Percentiles rank a stretch among this genome's conserved stretches.
Conservation (phyloP, 2,888 invertebrate species). For the Chrysolina oricalcia region DNA sequence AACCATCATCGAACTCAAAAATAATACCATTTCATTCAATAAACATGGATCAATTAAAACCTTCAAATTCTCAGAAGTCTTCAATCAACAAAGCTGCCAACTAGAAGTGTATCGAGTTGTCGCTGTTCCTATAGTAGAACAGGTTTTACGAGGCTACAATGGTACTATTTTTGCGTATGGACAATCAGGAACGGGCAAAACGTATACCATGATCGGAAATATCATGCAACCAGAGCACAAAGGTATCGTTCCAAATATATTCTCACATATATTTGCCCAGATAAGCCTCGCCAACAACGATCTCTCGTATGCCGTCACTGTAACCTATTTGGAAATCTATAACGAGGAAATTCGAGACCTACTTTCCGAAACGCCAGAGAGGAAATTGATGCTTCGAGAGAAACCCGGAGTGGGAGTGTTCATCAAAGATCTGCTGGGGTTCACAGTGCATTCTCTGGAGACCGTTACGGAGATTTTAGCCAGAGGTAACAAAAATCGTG, state of each 20-base stretch:
- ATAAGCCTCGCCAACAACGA: slow-evolving; percentile 89
- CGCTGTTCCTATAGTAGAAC: slow-evolving; percentile 94
- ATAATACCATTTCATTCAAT: slow-evolving; percentile 81
- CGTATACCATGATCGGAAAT: slow-evolving; percentile 96
- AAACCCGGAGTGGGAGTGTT: slow-evolving; percentile 96
- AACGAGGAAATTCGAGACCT: slow-evolving; percentile 97
- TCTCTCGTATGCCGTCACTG: slow-evolving; percentile 91
- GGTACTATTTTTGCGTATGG: slow-evolving; percentile 91
- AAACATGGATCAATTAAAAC: slow-evolving; percentile 83
- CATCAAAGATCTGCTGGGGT: slow-evolving; percentile 94
- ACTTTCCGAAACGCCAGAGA: slow-evolving; percentile 78
- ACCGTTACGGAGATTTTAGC: slow-evolving; percentile 96
- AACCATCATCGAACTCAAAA: slow-evolving; percentile 72
- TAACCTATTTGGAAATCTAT: slow-evolving; percentile 97
- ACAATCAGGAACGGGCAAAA: slow-evolving; percentile 96
- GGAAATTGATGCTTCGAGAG: slow-evolving; percentile 91
- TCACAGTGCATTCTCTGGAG: slow-evolving; percentile 96
- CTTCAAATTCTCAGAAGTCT: slow-evolving; percentile 94
- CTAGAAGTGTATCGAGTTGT: slow-evolving; percentile 95
- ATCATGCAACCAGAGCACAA: slow-evolving; percentile 87
- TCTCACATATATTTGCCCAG: slow-evolving; percentile 97
- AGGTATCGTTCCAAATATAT: slow-evolving; percentile 97
- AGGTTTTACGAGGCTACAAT: slow-evolving; percentile 95
- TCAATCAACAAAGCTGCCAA: slow-evolving; percentile 86
- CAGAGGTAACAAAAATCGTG: slow-evolving; percentile 93